Evolutionary conservation across 2,888 invertebrate species (phyloP), one percentile per base, ranked within the genome.

Genomic region (Nymphalis urticae): DNA sequence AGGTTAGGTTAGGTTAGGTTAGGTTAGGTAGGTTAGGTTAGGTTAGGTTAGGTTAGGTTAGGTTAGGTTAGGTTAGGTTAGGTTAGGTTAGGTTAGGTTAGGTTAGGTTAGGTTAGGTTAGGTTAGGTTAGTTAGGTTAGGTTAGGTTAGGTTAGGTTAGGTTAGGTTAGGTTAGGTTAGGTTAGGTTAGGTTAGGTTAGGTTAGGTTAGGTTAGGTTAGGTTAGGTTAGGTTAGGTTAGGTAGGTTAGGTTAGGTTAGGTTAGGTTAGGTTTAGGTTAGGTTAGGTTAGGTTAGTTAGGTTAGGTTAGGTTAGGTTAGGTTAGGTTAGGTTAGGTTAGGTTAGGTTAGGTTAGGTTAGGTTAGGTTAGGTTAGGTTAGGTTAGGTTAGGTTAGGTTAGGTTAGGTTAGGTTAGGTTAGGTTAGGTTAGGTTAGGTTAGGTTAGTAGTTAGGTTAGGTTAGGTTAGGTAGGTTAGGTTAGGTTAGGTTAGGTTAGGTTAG

Each of bases 361-460:
- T 56, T 64, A 64, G 64, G 64, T 64, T 64, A 64, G 48, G 48
- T 48, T 48, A 48, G 48, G 48, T 48, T 48, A 48, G 64, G 64
- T 64, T 64, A 64, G 64, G 64, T 64, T 64, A 64, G 64, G 64
- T 64, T 64, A 64, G 64, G 64, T 64, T 64, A 64, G 64, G 64
- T 64, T 64, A 64, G 64, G 64, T 64, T 64, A 64, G 64, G 64
- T 64, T 64, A 64, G 64, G 64, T 64, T 64, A 64, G 64, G 64
- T 64, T 48, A 48, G 64, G 64, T 72, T 64, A 68, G 72, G 72
- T 72, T 72, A 70, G 73, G 73, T 73, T 73, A 70, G 72, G 72
- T 48, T 48, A 48, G 48, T n/a, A n/a, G 48, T 48, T 64, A 64
- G 48, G 48, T 48, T 48, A 64, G 64, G 64, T 64, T 64, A 64